Percentiles rank a stretch among this genome's conserved stretches.
Conservation (phyloP, 2,113 vertebrate species). For the Triplophysa rosa region DNA sequence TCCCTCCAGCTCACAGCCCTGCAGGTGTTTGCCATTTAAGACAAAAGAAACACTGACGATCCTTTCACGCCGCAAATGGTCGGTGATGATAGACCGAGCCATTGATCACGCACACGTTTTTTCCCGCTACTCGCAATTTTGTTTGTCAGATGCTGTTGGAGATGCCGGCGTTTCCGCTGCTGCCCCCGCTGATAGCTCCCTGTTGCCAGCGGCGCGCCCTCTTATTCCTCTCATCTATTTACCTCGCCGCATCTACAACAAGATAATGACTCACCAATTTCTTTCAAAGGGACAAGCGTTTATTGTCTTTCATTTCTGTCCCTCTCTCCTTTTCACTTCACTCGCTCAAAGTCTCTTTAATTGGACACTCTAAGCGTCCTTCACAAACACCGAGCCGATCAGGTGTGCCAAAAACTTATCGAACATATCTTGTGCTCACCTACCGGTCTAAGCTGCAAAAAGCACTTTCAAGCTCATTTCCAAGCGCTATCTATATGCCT, state of each 20-base stretch:
- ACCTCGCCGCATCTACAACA: conserved; percentile 39
- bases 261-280: conserved; percentile 60
- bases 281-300: background rate
- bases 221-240: conserved; percentile 55
- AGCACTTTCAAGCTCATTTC: conserved; percentile 1
- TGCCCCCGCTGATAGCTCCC: conserved; percentile 43
- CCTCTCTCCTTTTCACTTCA: background rate
- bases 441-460: background rate
- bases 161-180: conserved; percentile 43
- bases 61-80: conserved; percentile 59
- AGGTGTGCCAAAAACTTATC: background rate
- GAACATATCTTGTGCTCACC: background rate
- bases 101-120: conserved; percentile 42
- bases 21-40: conserved; percentile 67
- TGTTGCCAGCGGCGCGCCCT: conserved; percentile 44
- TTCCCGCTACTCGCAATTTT: conserved; percentile 30
- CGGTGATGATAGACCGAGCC: conserved; percentile 63
- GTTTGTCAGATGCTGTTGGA: conserved; percentile 56
- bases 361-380: conserved; percentile 17
- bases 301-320: conserved; percentile 17
- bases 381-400: background rate
- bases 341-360: background rate
- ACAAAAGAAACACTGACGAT: conserved; percentile 62
- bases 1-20: conserved; percentile 37
- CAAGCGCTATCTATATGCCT: background rate